Evolutionary conservation across 2,113 vertebrate genomes (phyloP).

Genomic region (Paradoxurus hermaphroditus): DNA sequence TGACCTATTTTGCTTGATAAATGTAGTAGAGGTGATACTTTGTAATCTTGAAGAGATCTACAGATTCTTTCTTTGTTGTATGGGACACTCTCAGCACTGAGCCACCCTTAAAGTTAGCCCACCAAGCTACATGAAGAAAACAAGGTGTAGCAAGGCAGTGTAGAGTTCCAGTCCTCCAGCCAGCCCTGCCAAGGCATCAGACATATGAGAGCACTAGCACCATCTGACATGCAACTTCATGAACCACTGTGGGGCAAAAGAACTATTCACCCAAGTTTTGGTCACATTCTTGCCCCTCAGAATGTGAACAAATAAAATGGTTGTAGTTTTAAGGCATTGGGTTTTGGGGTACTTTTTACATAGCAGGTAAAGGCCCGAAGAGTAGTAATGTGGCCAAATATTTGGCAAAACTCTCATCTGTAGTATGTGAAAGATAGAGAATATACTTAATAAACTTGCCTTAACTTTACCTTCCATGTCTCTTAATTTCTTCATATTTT

Average conservation of each 20-base stretch:
- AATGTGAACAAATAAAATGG: neutral
- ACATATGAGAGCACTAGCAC: neutral
- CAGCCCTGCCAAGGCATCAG: neutral
- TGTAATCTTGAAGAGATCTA: neutral
- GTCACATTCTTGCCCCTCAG: neutral
- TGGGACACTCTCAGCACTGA: neutral
- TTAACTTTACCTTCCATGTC: neutral
- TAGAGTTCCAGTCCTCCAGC: neutral
- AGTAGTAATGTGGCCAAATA: neutral
- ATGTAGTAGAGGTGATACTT: neutral
- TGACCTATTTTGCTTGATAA: neutral
- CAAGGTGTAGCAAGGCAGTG: neutral
- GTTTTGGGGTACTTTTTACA: neutral
- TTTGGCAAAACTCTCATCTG: neutral
- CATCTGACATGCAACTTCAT: neutral
- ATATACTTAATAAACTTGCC: neutral
- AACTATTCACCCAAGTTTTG: neutral
- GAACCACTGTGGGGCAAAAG: neutral
- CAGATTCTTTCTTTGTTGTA: neutral
- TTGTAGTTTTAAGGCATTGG: neutral
- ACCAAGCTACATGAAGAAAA: neutral
- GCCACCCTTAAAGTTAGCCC: neutral
- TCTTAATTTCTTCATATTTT: neutral
- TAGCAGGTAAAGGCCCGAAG: neutral
- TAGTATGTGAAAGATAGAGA: neutral